Conservation (phyloP, 2,113 vertebrate genomes). For the Malurus alboscapulatus region DNA sequence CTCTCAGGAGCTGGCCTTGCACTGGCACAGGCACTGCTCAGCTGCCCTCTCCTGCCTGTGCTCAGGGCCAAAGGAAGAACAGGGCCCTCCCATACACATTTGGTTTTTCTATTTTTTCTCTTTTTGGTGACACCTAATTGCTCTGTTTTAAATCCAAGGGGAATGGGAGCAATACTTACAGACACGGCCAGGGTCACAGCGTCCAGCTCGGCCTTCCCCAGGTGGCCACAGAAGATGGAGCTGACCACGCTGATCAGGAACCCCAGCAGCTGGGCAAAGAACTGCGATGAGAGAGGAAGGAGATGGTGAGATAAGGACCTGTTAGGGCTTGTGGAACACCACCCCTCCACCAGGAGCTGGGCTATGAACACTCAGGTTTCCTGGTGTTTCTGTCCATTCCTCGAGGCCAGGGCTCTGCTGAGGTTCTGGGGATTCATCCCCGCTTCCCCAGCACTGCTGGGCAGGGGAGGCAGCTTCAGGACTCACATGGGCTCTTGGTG, state of each 20-base stretch:
- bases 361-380: neutral
- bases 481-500: fast-evolving
- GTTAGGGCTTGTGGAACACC: neutral
- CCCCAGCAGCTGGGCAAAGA: slow-evolving; percentile 84
- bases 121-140: neutral
- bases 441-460: neutral
- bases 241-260: slow-evolving; percentile 87
- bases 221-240: slow-evolving; percentile 90
- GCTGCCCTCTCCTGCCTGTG: neutral
- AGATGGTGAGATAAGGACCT: neutral
- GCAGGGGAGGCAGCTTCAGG: neutral
- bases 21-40: neutral
- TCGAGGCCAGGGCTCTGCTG: neutral
- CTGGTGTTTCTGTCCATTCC: neutral
- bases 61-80: neutral
- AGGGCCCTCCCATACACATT: fast-evolving
- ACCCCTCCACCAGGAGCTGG: neutral
- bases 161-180: slow-evolving; percentile 58
- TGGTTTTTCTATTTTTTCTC: fast-evolving
- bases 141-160: neutral
- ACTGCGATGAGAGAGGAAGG: slow-evolving; percentile 62
- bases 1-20: neutral
- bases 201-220: slow-evolving; percentile 88
- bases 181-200: slow-evolving; percentile 86
- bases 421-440: neutral